Evolutionary conservation across 2,797 vertebrate genomes (phyloP).

Genomic region (Neosilurus hyrtlii): DNA sequence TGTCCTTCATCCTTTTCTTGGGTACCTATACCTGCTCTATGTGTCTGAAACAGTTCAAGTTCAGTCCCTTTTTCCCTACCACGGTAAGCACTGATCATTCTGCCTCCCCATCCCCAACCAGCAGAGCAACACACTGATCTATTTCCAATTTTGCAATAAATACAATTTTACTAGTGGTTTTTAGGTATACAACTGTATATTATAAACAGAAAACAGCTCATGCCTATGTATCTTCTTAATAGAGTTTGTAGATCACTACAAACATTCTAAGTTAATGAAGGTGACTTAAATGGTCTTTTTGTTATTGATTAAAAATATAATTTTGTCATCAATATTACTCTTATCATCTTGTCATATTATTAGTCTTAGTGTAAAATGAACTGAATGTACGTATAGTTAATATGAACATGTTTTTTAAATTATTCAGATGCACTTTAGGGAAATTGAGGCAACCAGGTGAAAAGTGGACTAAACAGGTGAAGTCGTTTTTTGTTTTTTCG

Average conservation of each 20-base stretch:
- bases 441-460: not conserved
- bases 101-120: not conserved
- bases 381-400: not conserved
- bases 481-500: not conserved
- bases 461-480: not conserved
- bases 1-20: constrained; percentile 95
- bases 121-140: too few relatives aligned
- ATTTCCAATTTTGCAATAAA: not conserved
- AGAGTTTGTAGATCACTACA: not conserved
- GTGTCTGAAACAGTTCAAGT: constrained; percentile 97
- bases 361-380: not conserved
- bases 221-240: not conserved
- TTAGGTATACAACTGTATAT: not conserved
- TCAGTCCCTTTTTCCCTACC: constrained; percentile 92
- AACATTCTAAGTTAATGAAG: not conserved
- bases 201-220: not conserved
- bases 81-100: constrained; percentile 76
- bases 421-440: not conserved
- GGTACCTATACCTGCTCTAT: constrained; percentile 96
- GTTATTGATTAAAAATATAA: not conserved
- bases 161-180: not conserved
- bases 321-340: not conserved
- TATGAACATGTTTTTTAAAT: not conserved
- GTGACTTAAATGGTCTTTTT: not conserved
- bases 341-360: not conserved